Conservation (phyloP, 2,888 invertebrate genomes). For the Drosophila planitibia region DNA sequence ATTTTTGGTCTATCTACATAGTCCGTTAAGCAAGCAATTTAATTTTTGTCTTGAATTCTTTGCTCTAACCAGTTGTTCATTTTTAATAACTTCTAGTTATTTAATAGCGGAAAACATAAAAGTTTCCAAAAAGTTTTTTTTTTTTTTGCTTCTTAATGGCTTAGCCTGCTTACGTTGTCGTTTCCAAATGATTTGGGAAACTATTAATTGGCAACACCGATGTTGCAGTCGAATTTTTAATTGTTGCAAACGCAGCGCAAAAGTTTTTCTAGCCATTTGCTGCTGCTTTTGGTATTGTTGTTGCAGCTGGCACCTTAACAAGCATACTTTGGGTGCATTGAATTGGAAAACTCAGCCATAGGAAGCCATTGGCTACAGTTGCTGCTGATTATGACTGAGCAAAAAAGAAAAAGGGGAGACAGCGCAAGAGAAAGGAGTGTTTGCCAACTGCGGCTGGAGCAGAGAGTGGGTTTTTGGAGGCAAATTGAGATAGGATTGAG, state of each 20-base stretch:
- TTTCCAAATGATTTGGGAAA: conserved; percentile 56
- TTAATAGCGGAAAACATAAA: conserved; percentile 17
- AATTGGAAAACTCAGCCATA: conserved; percentile 59
- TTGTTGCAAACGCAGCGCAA: conserved; percentile 62
- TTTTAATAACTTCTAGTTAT: conserved; percentile 17
- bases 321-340: conserved; percentile 63
- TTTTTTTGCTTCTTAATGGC: conserved; percentile 18
- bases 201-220: conserved; percentile 72
- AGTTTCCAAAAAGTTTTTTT: conserved; percentile 21
- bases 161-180: conserved; percentile 30
- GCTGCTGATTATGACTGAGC: conserved; percentile 26
- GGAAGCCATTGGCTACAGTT: conserved; percentile 15
- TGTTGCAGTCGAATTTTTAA: conserved; percentile 52
- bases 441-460: conserved; percentile 3
- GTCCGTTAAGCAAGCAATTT: not conserved
- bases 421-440: not conserved
- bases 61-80: not conserved
- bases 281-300: conserved; percentile 16
- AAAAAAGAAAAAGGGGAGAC: not conserved
- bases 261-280: conserved; percentile 44
- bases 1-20: not conserved
- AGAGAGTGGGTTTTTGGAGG: not conserved
- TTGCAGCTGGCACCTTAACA: conserved; percentile 46
- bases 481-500: conserved; percentile 19
- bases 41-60: not conserved